These are phyloP conservation scores for Vireo griseus DNA, from an alignment of 2,797 vertebrate species.

Conservation along the genomic window DNA sequence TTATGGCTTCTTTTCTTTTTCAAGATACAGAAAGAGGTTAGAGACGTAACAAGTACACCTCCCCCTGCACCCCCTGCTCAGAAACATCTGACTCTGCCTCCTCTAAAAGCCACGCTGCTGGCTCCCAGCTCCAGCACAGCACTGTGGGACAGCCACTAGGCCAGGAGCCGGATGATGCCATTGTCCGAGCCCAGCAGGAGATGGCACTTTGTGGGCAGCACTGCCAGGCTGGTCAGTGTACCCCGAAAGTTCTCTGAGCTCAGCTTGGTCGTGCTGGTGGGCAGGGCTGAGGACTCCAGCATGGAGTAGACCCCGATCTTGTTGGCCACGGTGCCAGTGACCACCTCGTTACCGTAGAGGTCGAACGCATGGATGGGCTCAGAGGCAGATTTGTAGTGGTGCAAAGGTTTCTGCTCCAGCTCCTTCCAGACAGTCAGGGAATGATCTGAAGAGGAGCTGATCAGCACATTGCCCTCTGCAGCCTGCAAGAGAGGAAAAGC, in stretches of 20 bases:
- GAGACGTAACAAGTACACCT: background rate
- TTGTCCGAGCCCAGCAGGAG: conserved; percentile 96
- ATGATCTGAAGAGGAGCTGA: conserved; percentile 95
- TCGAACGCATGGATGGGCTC: conserved; percentile 95
- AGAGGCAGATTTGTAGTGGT: conserved; percentile 90
- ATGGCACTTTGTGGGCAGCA: conserved; percentile 94
- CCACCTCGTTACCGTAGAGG: conserved; percentile 89
- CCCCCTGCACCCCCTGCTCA: background rate
- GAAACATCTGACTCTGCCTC: background rate
- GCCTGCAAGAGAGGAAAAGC: conserved; percentile 76
- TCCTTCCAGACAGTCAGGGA: conserved; percentile 94
- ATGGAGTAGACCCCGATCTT: conserved; percentile 95
- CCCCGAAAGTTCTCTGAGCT: conserved; percentile 98
- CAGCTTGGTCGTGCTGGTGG: conserved; percentile 88
- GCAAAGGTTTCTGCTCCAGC: conserved; percentile 90
- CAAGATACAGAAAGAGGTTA: conserved; percentile 9
- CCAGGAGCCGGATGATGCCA: conserved; percentile 88
- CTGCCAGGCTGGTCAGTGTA: conserved; percentile 92
- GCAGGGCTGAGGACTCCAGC: conserved; percentile 85
- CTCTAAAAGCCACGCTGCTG: background rate
- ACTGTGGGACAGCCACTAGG: conserved; percentile 64
- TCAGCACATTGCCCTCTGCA: conserved; percentile 87
- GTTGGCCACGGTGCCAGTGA: conserved; percentile 93
- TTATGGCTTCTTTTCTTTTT: conserved; percentile 57
- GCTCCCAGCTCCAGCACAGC: background rate